Percentiles rank a stretch among this genome's conserved stretches.
phyloP scores from a whole-genome alignment of 2,113 vertebrate species.

The Notarius quadriscutis region DNA sequence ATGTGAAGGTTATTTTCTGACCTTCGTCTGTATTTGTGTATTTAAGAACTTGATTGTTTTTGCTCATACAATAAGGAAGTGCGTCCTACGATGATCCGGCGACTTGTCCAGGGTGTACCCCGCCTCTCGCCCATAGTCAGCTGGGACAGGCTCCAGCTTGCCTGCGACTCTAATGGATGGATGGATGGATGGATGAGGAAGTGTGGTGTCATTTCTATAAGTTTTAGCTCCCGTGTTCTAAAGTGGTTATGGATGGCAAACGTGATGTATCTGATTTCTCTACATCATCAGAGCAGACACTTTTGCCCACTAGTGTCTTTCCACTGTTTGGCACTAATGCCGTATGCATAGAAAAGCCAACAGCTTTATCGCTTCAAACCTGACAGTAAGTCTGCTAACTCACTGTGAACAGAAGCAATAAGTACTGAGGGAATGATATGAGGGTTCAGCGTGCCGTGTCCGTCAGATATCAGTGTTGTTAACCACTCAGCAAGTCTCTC shows the following conservation, averaged over 20 bases:
- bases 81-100: no score
- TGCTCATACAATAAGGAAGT: background rate
- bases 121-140: no score
- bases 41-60: background rate
- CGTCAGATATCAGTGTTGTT: constrained; percentile 24
- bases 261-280: background rate
- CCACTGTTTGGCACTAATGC: background rate
- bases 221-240: background rate
- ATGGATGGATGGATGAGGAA: background rate
- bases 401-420: background rate
- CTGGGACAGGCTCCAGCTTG: no score
- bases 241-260: background rate
- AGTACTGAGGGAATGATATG: background rate
- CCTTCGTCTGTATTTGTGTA: background rate
- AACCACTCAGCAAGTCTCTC: constrained; percentile 34
- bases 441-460: background rate
- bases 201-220: background rate
- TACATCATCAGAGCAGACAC: background rate
- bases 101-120: no score
- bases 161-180: no score
- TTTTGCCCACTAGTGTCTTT: background rate
- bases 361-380: background rate
- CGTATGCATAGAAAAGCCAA: background rate
- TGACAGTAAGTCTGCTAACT: background rate
- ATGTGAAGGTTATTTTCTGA: background rate